These are phyloP conservation scores for Knipowitschia caucasica DNA, from an alignment of 2,797 vertebrate genomes.

Conservation along the genomic window DNA sequence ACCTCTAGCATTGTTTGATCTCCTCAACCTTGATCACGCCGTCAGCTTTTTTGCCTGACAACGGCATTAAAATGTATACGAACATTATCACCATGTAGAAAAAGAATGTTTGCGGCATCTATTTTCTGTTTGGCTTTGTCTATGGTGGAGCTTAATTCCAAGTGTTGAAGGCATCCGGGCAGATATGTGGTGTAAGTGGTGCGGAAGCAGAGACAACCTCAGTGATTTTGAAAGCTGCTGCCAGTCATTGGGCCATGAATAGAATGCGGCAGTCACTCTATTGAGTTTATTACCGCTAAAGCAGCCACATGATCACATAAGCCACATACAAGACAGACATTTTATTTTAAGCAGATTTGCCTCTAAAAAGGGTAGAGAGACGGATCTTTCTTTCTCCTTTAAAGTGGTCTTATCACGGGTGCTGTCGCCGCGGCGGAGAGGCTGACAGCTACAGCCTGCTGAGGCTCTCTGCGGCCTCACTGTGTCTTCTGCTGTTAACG, in stretches of 20 bases:
- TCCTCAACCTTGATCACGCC: slow-evolving; percentile 64
- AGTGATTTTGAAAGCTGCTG: slow-evolving; percentile 56
- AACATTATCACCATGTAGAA: slow-evolving; percentile 33
- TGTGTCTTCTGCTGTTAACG: slow-evolving; percentile 54
- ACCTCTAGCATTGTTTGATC: slow-evolving; percentile 67
- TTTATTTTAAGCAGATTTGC: slow-evolving; percentile 69
- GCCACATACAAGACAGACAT: slow-evolving; percentile 61
- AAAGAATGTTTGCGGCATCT: slow-evolving; percentile 24
- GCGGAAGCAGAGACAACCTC: slow-evolving; percentile 43
- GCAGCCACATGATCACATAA: slow-evolving; percentile 59
- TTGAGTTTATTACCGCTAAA: slow-evolving; percentile 63
- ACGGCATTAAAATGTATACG: slow-evolving; percentile 37
- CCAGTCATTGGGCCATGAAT: slow-evolving; percentile 48
- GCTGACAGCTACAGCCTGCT: slow-evolving; percentile 54
- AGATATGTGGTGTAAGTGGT: slow-evolving; percentile 38
- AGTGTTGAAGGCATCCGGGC: slow-evolving; percentile 35
- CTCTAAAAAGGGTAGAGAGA: slow-evolving; percentile 59
- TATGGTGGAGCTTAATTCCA: slow-evolving; percentile 30
- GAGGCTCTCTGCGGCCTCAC: slow-evolving; percentile 44
- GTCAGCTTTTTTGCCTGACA: slow-evolving; percentile 45
- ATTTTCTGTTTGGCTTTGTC: slow-evolving; percentile 33
- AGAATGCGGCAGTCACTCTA: slow-evolving; percentile 46
- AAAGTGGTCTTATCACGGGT: slow-evolving; percentile 52
- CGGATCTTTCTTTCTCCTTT: slow-evolving; percentile 63
- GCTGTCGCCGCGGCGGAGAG: slow-evolving; percentile 51